A percentile compares a stretch with the other conserved stretches of the same genome.
Evolutionary conservation across 2,888 invertebrate genomes (phyloP).

Genomic region (Drosophila kokeensis): DNA sequence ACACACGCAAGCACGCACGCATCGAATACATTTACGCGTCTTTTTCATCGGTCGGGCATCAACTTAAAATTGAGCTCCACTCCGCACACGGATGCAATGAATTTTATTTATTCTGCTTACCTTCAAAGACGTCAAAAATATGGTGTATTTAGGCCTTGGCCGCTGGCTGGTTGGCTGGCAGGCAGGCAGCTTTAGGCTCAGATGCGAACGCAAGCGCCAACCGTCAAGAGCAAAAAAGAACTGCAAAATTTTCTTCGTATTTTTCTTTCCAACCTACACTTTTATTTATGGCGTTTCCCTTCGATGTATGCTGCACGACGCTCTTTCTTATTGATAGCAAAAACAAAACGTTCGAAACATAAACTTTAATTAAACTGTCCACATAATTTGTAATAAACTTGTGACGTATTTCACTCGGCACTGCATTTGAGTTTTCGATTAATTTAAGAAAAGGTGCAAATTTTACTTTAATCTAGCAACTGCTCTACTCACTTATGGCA

Average conservation of each 20-base stretch:
- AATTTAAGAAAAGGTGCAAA: slow-evolving; percentile 47
- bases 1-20: slow-evolving; percentile 33
- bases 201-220: slow-evolving; percentile 52
- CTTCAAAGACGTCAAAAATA: slow-evolving; percentile 18
- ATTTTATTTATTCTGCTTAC: slow-evolving; percentile 29
- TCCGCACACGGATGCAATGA: slow-evolving; percentile 41
- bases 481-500: slow-evolving; percentile 50
- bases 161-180: slow-evolving; percentile 33
- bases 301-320: slow-evolving; percentile 48
- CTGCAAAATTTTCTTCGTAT: slow-evolving; percentile 47
- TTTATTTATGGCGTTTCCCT: slow-evolving; percentile 60
- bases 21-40: slow-evolving; percentile 25
- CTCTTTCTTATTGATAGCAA: slow-evolving; percentile 20
- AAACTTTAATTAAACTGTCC: slow-evolving; percentile 42
- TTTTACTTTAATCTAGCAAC: slow-evolving; percentile 42
- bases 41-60: slow-evolving; percentile 18
- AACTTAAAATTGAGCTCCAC: slow-evolving; percentile 8
- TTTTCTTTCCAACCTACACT: slow-evolving; percentile 70
- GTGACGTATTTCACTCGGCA: slow-evolving; percentile 52
- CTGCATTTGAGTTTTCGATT: slow-evolving; percentile 56
- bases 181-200: slow-evolving; percentile 49
- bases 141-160: slow-evolving; percentile 14
- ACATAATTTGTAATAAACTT: slow-evolving; percentile 43
- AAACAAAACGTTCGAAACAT: slow-evolving; percentile 42
- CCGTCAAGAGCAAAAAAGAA: slow-evolving; percentile 43